Base-by-base conservation (phyloP, 2,888 invertebrate genomes). In the Phortica magna region DNA sequence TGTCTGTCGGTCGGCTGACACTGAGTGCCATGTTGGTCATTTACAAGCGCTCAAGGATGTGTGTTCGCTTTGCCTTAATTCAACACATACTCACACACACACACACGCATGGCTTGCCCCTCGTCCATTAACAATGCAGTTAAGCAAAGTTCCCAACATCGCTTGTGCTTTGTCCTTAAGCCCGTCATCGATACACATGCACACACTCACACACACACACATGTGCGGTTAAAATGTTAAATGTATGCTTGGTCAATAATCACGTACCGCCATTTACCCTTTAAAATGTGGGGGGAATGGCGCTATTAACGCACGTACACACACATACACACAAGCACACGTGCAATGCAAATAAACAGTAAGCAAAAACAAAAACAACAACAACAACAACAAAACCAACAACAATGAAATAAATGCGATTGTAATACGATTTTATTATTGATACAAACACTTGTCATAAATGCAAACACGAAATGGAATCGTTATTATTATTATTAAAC, bases 381-480 rank as follows among this genome's bases (percentile, higher is more conserved):
- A 31, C 31, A 31, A 31, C 31, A 31, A 31, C 31, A 31, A 31
- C 31, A 31, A 31, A 2, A 31, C 2, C 31, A 31, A 1, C 31
- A 31, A 31, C 31, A 31, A 10, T 7, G 19, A 61, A 17, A 59
- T n/a, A 22, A 61, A 61, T 61, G 61, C 19, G 59, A 59, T 78
- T 76, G 78, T 86, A 77, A 83, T 81, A 74, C 79, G 80, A 80
- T 79, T 84, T 80, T 80, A 80, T 82, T 86, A 82, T 82, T 81
- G 83, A 86, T 83, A 84, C 79, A 79, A 83, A 80, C 84, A 85
- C 83, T 81, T 84, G 79, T 84, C 78, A 42, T 73, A 73, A 70
- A 74, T 74, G 64, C 61, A 67, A 42, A 71, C 70, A 70, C 70
- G 53, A 70, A 70, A 19, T 31, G 22, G 48, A 53, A 70, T 53